Evolutionary conservation across 2,797 vertebrate genomes (phyloP).

Genomic region (Poecilia wingei): DNA sequence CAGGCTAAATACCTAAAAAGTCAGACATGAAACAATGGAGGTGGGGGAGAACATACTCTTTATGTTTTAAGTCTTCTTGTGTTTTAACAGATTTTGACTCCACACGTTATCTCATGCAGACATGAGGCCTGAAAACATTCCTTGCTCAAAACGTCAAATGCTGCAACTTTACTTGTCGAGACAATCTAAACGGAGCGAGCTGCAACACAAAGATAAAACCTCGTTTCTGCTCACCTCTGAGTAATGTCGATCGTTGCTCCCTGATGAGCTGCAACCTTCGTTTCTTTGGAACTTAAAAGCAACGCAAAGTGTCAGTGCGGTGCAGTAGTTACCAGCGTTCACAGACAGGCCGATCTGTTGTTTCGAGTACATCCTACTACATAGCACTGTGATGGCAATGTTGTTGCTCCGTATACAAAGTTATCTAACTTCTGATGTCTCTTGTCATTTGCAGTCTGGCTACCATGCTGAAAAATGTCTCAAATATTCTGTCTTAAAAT

Average conservation of each 20-base stretch:
- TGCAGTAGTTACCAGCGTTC: neutral
- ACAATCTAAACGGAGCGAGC: constrained; percentile 1
- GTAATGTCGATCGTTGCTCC: neutral
- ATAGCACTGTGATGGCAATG: constrained; percentile 1
- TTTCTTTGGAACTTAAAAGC: constrained; percentile 28
- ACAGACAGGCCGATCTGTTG: neutral
- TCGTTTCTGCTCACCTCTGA: neutral
- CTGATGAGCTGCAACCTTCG: constrained; percentile 13
- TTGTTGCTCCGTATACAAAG: neutral
- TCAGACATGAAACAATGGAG: neutral
- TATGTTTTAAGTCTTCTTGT: neutral
- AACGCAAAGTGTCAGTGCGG: constrained; percentile 18
- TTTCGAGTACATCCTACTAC: neutral
- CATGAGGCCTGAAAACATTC: constrained; percentile 13
- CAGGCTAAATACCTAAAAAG: neutral
- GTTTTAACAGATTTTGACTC: neutral
- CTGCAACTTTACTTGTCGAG: constrained; percentile 15
- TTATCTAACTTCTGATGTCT: constrained; percentile 30
- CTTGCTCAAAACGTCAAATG: constrained; percentile 30
- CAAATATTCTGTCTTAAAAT: constrained; percentile 41
- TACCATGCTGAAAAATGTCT: neutral
- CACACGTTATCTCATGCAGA: neutral
- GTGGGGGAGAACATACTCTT: neutral
- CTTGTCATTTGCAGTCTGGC: constrained; percentile 8
- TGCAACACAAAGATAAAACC: neutral